Evolutionary conservation across 2,113 vertebrate species (phyloP).

Genomic region (Myanophis thanlyinensis): DNA sequence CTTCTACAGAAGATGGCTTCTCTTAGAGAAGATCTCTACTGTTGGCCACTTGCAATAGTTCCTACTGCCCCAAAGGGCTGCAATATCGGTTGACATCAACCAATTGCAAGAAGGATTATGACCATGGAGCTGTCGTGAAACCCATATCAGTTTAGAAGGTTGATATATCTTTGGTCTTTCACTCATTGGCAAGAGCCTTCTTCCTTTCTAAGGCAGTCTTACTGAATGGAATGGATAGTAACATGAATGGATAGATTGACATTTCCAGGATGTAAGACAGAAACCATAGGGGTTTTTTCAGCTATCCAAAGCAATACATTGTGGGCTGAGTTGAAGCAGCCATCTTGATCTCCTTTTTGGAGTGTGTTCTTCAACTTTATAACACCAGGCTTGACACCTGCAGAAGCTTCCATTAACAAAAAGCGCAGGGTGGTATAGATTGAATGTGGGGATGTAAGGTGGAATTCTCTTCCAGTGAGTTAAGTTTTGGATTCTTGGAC

Average conservation of each 20-base stretch:
- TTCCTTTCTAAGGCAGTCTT: not conserved
- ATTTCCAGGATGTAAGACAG: not conserved
- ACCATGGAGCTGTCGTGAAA: not conserved
- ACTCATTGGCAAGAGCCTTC: not conserved
- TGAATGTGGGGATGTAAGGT: not conserved
- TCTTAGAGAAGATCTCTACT: too few relatives aligned
- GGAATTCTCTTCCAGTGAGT: not conserved
- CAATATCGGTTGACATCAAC: not conserved
- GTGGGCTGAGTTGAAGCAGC: slow-evolving; percentile 6
- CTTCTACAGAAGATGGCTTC: not conserved
- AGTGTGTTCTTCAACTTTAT: slow-evolving; percentile 37
- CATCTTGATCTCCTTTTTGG: slow-evolving; percentile 46
- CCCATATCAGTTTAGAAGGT: not conserved
- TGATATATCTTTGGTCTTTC: not conserved
- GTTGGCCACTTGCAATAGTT: not conserved
- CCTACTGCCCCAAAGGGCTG: not conserved
- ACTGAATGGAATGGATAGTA: not conserved
- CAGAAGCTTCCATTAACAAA: slow-evolving; percentile 24
- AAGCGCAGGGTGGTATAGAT: not conserved
- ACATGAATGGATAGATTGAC: not conserved
- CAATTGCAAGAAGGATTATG: not conserved
- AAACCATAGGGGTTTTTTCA: fast-evolving
- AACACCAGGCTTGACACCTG: slow-evolving; percentile 38
- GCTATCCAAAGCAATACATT: slow-evolving; percentile 13
- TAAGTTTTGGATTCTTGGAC: not conserved